phyloP scores from a whole-genome alignment of 2,888 invertebrate species.

The Drosophila mayaguana region DNA sequence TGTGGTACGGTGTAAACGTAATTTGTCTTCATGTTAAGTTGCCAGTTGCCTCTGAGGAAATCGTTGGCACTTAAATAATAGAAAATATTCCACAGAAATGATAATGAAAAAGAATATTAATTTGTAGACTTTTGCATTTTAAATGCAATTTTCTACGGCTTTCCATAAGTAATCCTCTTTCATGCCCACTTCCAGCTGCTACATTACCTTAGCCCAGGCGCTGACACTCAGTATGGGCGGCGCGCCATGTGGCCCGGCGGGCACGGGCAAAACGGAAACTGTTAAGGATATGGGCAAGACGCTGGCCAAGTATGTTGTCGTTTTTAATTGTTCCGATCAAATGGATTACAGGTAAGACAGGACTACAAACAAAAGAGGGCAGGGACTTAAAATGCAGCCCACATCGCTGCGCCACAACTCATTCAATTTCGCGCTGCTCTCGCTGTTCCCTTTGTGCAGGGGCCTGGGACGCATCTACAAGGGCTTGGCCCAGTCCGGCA shows the following conservation, averaged over 20 bases:
- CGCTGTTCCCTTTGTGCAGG: conserved; percentile 84
- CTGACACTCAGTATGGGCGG: conserved; percentile 98
- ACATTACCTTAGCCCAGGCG: conserved; percentile 98
- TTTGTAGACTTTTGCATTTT: conserved; percentile 45
- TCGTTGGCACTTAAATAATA: conserved; percentile 21
- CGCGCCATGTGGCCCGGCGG: conserved; percentile 98
- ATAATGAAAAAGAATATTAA: conserved; percentile 36
- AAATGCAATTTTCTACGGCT: conserved; percentile 45
- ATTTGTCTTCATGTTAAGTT: conserved; percentile 43
- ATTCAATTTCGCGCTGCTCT: conserved; percentile 34
- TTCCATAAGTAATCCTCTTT: neutral
- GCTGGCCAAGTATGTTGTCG: conserved; percentile 97
- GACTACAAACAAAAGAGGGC: neutral
- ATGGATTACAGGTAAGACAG: conserved; percentile 94
- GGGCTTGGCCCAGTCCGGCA: conserved; percentile 97
- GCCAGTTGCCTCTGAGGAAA: conserved; percentile 22
- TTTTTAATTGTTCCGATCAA: conserved; percentile 99
- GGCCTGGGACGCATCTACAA: conserved; percentile 98
- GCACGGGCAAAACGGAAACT: conserved; percentile 99
- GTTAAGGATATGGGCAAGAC: conserved; percentile 99
- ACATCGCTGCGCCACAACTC: conserved; percentile 30
- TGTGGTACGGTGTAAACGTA: conserved; percentile 31
- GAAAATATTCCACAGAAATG: conserved; percentile 14
- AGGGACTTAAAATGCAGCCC: conserved; percentile 47
- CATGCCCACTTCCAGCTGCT: conserved; percentile 89